Evolutionary conservation across 2,888 invertebrate genomes (phyloP), one percentile per base, ranked within the genome.

Genomic region (Stenichneumon culpator): DNA sequence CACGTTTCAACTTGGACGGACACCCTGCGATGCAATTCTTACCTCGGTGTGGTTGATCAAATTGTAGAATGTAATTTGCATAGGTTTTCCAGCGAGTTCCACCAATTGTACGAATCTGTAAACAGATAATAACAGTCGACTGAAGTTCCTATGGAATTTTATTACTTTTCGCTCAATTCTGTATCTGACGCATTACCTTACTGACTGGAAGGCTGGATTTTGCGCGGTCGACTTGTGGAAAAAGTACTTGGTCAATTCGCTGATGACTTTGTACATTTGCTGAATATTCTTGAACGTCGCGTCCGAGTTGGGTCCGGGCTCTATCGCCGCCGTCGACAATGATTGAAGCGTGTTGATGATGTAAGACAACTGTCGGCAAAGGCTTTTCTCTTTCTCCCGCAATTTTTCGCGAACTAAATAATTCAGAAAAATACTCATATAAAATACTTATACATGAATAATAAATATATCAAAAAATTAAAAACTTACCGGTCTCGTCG

Each of bases 211-310:
- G 0, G 94, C 94, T 60, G 94, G 93, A 90, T 95, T 94, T 11
- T 93, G 91, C 82, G 93, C 93, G 0, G 94, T 93, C 14, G 95
- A 95, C 85, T 95, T 94, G 9, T 90, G 89, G 22, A 94, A 92
- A 87, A 96, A 96, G 93, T 96, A 96, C 90, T 95, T 96, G 0
- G 96, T 95, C 39, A 96, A 92, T 75, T 94, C 94, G 78, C 94
- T 95, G 5, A 96, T 90, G 68, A 95, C 94, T 19, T 93, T 94
- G 90, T 95, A 96, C 52, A 95, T 93, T 78, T 94, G 94, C 60
- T 95, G 95, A 16, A 96, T 90, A 84, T 95, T 94, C 88, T 95
- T 95, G 73, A 96, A 94, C 3, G 96, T 92, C 3, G 93, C 93
- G 87, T 96, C 96, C 83, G 95, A 95, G 54, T 94, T 93, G 44